These are phyloP conservation scores for Toxotes lorentzi DNA, from an alignment of 2,797 vertebrate genomes.

Conservation along the genomic window DNA sequence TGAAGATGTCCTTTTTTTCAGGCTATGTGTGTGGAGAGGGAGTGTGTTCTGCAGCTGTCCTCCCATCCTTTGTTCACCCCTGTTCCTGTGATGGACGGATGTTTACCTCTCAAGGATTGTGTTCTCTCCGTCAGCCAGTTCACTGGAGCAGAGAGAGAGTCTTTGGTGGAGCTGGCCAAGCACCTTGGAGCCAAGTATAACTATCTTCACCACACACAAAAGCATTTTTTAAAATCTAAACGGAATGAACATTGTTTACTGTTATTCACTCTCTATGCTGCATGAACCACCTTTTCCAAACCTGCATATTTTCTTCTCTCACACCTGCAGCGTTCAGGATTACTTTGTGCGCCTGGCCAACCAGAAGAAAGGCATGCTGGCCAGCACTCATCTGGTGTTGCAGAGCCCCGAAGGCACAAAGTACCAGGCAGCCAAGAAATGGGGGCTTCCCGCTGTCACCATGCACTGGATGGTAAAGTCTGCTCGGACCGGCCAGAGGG, in stretches of 20 bases:
- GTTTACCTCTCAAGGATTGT: constrained; percentile 88
- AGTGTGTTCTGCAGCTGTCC: constrained; percentile 86
- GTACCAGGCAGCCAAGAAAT: constrained; percentile 96
- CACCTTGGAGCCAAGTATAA: constrained; percentile 92
- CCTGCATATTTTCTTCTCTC: background rate
- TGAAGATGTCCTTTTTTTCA: constrained; percentile 63
- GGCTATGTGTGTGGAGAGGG: constrained; percentile 92
- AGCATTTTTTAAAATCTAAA: background rate
- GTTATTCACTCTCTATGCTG: background rate
- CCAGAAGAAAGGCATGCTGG: constrained; percentile 93
- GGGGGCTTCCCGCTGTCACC: constrained; percentile 93
- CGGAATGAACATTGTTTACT: background rate
- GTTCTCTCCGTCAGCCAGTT: constrained; percentile 98
- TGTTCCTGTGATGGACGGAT: constrained; percentile 88
- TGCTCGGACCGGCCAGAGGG: constrained; percentile 87
- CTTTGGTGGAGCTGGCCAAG: constrained; percentile 90
- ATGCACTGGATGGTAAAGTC: constrained; percentile 93
- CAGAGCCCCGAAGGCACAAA: constrained; percentile 93
- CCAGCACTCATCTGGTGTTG: constrained; percentile 94
- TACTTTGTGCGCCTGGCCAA: constrained; percentile 95
- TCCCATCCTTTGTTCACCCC: constrained; percentile 94
- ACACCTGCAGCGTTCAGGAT: constrained; percentile 92
- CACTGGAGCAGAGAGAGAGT: constrained; percentile 93
- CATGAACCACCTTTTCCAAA: background rate
- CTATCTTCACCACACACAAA: background rate